These are phyloP conservation scores for Tachuris rubrigastra DNA, from an alignment of 2,113 vertebrate genomes.

Conservation along the genomic window DNA sequence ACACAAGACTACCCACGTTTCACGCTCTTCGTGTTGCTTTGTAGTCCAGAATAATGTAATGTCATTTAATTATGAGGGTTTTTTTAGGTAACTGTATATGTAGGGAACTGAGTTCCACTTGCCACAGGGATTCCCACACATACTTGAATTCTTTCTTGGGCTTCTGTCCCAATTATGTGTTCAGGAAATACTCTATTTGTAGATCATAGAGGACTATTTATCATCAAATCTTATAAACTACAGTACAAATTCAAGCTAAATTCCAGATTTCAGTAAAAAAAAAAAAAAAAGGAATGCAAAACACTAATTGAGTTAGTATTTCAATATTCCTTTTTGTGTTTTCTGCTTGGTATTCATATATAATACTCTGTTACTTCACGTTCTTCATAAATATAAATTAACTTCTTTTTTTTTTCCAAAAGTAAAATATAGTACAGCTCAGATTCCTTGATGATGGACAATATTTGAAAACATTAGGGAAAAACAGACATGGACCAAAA, in stretches of 20 bases:
- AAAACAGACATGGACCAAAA: background rate
- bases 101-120: background rate
- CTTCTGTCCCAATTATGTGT: background rate
- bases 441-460: background rate
- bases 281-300: background rate
- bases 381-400: background rate
- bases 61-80: background rate
- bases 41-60: background rate
- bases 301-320: background rate
- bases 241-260: background rate
- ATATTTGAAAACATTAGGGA: background rate
- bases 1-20: background rate
- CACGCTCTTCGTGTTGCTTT: background rate
- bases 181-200: background rate
- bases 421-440: background rate
- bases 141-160: background rate
- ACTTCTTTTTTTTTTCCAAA: background rate
- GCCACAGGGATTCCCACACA: background rate
- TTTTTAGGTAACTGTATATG: rapidly evolving
- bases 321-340: background rate
- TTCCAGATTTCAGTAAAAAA: background rate
- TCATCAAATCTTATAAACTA: background rate
- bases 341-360: background rate
- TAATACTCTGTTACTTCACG: background rate
- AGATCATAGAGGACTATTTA: background rate